phyloP scores from a whole-genome alignment of 2,888 invertebrate species.

The Tenthredo amoena region DNA sequence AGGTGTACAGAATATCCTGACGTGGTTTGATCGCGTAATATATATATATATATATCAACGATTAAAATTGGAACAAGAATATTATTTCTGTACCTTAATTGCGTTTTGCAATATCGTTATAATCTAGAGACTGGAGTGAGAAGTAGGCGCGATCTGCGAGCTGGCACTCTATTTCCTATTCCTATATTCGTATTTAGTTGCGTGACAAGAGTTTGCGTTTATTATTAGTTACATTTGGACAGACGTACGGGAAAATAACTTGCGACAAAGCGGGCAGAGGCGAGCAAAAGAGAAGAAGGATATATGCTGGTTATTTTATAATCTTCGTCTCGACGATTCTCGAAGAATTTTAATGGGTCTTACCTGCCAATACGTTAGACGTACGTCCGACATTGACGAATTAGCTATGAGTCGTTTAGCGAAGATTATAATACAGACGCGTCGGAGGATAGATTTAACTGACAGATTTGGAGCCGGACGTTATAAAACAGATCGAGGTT shows the following conservation, averaged over 20 bases:
- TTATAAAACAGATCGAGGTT: background rate
- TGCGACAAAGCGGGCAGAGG: background rate
- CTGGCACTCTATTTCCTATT: conserved; percentile 13
- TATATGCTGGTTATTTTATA: background rate
- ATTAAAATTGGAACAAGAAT: background rate
- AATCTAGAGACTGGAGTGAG: background rate
- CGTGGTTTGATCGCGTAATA: background rate
- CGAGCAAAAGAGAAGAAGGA: background rate
- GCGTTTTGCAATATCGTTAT: background rate
- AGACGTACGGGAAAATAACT: background rate
- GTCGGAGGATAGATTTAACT: background rate
- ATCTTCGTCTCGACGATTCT: background rate
- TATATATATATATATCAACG: background rate
- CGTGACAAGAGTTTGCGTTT: background rate
- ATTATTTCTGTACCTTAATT: background rate
- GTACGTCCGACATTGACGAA: background rate
- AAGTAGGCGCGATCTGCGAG: background rate
- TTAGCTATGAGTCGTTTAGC: background rate
- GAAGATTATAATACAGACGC: background rate
- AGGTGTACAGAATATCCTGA: background rate
- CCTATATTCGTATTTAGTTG: conserved; percentile 1
- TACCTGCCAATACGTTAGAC: background rate
- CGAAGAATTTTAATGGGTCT: conserved; percentile 17
- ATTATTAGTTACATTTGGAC: background rate
- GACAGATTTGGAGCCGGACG: background rate